phyloP scores from a whole-genome alignment of 2,888 invertebrate genomes.

The Scaptodrosophila latifasciaeformis region DNA sequence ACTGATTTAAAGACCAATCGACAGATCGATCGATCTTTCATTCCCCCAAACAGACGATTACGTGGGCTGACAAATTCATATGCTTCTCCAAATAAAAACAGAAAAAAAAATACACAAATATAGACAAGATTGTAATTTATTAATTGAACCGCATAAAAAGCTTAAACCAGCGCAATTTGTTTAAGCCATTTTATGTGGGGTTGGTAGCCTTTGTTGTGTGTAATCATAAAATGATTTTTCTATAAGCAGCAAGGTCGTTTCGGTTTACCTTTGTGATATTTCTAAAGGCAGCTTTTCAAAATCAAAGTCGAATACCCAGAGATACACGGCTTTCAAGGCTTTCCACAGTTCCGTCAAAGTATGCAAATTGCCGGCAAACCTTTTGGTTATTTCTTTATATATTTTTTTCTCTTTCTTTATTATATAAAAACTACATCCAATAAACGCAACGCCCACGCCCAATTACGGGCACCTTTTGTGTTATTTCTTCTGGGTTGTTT shows the following conservation, averaged over 20 bases:
- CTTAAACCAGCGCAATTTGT: conserved; percentile 14
- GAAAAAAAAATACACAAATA: no score
- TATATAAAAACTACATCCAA: not conserved
- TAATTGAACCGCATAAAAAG: conserved; percentile 37
- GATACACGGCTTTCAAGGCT: conserved; percentile 37
- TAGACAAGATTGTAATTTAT: conserved; percentile 50
- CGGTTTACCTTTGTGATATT: conserved; percentile 26
- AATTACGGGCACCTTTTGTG: conserved; percentile 51
- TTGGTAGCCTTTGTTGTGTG: not conserved
- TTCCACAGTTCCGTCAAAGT: conserved; percentile 15
- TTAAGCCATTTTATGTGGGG: conserved; percentile 14
- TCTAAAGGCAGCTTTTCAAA: not conserved
- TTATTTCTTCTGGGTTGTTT: not conserved
- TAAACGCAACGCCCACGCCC: conserved; percentile 48
- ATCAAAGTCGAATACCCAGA: conserved; percentile 6
- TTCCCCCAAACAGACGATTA: no score
- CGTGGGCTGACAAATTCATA: conserved; percentile 35
- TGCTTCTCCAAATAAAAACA: not conserved
- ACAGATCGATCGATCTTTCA: no score
- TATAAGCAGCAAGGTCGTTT: conserved; percentile 51
- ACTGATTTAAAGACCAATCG: not conserved
- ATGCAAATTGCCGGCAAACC: conserved; percentile 43
- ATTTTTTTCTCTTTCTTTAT: no score
- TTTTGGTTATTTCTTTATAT: conserved; percentile 1
- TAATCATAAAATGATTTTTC: conserved; percentile 37